Conservation (phyloP, 1,140 invertebrate genomes). For the Sipha flava region DNA sequence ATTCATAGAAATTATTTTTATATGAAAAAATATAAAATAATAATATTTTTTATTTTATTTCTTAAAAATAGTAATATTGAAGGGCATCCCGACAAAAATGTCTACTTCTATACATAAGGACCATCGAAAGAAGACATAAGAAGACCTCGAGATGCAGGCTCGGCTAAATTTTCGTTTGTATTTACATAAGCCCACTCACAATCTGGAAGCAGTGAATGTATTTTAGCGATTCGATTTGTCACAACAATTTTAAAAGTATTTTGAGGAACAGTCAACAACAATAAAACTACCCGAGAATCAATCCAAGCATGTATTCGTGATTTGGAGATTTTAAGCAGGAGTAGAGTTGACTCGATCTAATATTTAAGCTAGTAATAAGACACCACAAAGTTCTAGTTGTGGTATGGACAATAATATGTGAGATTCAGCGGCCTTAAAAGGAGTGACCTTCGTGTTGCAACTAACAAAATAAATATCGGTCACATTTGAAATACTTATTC, state of each 20-base stretch:
- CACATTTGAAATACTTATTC: neutral
- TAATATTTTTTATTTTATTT: too few species aligned
- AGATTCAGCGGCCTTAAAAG: conserved; percentile 35
- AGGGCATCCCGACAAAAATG: too few species aligned
- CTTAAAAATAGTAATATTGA: too few species aligned
- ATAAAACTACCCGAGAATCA: neutral
- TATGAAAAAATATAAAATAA: too few species aligned
- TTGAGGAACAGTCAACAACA: neutral
- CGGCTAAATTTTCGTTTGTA: conserved; percentile 38
- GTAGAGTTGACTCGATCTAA: neutral
- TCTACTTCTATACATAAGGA: too few species aligned
- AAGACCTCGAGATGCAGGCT: conserved; percentile 38
- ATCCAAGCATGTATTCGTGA: neutral
- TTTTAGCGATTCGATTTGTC: conserved; percentile 33
- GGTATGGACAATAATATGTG: conserved; percentile 36
- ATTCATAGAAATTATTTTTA: too few species aligned
- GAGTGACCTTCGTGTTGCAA: conserved; percentile 36
- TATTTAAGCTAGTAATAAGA: conserved; percentile 38
- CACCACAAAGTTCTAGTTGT: conserved; percentile 41
- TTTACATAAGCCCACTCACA: conserved; percentile 36
- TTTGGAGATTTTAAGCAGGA: conserved; percentile 24
- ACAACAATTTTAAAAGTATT: conserved; percentile 4
- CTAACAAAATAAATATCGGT: neutral
- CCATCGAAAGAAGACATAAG: too few species aligned
- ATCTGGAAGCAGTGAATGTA: conserved; percentile 38